Evolutionary conservation across 2,797 vertebrate species (phyloP).

Genomic region (Oreochromis mossambicus): DNA sequence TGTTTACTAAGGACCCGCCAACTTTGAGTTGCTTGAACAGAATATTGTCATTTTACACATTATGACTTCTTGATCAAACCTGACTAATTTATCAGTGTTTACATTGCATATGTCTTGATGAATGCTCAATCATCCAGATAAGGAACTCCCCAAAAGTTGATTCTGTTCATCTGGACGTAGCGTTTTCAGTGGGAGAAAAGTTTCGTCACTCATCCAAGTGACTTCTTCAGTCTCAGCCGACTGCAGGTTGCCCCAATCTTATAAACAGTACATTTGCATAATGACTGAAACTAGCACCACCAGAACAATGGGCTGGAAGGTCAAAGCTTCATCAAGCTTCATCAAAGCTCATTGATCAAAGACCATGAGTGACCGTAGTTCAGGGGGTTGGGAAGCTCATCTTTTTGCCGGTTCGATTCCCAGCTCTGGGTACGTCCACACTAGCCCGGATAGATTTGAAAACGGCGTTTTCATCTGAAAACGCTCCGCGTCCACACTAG

Average conservation of each 20-base stretch:
- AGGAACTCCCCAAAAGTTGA: background rate
- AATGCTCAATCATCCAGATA: background rate
- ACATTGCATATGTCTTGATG: background rate
- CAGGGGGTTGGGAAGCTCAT: too few relatives aligned
- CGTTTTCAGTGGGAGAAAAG: background rate
- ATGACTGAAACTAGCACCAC: background rate
- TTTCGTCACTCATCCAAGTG: background rate
- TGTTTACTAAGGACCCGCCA: background rate
- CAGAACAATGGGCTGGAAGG: background rate
- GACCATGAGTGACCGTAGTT: background rate
- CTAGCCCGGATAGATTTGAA: too few relatives aligned
- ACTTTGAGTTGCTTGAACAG: background rate
- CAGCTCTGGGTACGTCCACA: too few relatives aligned
- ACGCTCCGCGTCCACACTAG: too few relatives aligned
- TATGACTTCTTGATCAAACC: background rate
- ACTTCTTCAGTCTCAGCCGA: background rate
- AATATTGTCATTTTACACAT: background rate
- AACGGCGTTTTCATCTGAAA: too few relatives aligned
- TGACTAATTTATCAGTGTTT: background rate
- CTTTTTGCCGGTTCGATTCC: too few relatives aligned
- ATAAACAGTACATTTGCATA: background rate
- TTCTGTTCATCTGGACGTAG: background rate
- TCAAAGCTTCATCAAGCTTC: background rate
- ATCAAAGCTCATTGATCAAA: background rate
- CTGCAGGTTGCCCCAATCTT: background rate